Evolutionary conservation across 2,888 invertebrate genomes (phyloP), one percentile per base, ranked within the genome.

Genomic region (Cacoxenus indagator): DNA sequence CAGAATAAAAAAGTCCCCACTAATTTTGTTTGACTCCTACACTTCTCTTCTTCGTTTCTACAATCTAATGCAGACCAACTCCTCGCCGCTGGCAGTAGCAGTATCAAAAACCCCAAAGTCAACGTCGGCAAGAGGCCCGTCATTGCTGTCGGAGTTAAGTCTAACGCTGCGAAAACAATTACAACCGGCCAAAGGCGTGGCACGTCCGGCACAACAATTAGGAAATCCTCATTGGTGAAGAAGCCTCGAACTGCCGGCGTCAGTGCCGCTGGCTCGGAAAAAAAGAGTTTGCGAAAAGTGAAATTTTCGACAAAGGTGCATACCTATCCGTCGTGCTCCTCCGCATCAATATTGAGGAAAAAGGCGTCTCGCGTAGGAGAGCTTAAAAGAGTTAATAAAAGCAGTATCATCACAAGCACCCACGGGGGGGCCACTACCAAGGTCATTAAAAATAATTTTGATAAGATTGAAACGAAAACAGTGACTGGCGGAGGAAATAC

Each of bases 291-390:
- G 57, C 74, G 79, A 1, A 75, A 79, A 31, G 82, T 79, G 3
- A 79, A 79, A 31, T 79, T 79, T 59, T 75, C 80, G 14, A 4
- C 71, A 17, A 73, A 77, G 54, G 72, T 81, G 14, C 75, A 72
- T 51, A 77, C 80, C 4, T 78, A 48, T 51, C 70, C 78, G 11
- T 59, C 70, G 22, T 59, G 43, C 1, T 6, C 17, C 62, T 26
- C n/a, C 67, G 4, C 24, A 27, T 64, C 51, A 73, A n/a, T 19
- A 48, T 37, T 37, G 8, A 37, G 14, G 37, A 37, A 72, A 43
- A 74, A 70, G 65, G 54, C 73, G 14, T 17, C 55, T 14, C 73
- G 73, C n/a, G 72, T 78, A 55, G 78, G 77, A 5, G 77, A 73
- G 26, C 57, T 75, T 11, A 72, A 74, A 29, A 22, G 4, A 29